Conservation (phyloP, 1,140 invertebrate species). For the Apis laboriosa region DNA sequence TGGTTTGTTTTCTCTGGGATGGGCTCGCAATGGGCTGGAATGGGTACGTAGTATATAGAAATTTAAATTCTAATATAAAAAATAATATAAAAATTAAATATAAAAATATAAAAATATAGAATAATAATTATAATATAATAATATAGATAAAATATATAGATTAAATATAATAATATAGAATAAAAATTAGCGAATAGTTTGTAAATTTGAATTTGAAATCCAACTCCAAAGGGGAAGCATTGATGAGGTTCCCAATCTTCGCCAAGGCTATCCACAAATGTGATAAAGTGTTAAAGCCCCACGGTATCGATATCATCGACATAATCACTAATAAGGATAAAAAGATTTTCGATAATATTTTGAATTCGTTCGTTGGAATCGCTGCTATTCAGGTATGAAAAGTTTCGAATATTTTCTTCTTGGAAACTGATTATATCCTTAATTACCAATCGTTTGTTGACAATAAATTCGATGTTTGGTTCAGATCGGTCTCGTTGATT, state of each 20-base stretch:
- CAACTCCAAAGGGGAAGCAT: constrained; percentile 81
- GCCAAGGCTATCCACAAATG: constrained; percentile 84
- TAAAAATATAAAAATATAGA: not conserved
- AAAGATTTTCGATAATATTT: constrained; percentile 83
- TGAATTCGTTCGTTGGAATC: constrained; percentile 87
- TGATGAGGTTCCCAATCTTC: constrained; percentile 86
- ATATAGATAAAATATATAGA: too few relatives aligned
- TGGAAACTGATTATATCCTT: too few relatives aligned
- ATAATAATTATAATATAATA: too few relatives aligned
- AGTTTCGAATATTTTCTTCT: not conserved
- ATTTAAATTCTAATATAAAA: too few relatives aligned
- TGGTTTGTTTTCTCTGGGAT: constrained; percentile 66
- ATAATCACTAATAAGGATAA: constrained; percentile 84
- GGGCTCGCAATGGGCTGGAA: constrained; percentile 62
- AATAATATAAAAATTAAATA: too few relatives aligned
- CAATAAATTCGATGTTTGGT: not conserved
- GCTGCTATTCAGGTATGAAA: constrained; percentile 89
- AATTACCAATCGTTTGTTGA: too few relatives aligned
- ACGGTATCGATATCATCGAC: constrained; percentile 84
- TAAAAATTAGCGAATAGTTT: too few relatives aligned
- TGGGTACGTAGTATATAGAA: constrained; percentile 43
- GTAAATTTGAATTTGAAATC: too few relatives aligned
- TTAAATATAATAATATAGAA: too few relatives aligned
- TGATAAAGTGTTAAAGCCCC: constrained; percentile 81
- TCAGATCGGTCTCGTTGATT: constrained; percentile 88